These are phyloP conservation scores for Ericerus pela DNA, from an alignment of 1,140 invertebrate genomes.

Conservation along the genomic window DNA sequence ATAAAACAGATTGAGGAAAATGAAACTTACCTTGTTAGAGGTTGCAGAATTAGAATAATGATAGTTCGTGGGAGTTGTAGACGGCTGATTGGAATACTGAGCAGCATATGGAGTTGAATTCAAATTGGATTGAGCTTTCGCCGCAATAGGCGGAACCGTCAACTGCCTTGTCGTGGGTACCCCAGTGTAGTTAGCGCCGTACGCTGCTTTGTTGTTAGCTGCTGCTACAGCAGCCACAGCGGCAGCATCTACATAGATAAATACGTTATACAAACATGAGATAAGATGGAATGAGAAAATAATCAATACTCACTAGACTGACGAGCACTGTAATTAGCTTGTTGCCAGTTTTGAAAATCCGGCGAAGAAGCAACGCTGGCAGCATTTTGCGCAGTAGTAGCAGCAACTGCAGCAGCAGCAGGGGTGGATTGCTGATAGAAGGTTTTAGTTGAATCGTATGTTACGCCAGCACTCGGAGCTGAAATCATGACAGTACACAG, in stretches of 20 bases:
- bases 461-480: neutral
- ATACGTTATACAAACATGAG: neutral
- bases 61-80: neutral
- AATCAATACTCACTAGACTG: neutral
- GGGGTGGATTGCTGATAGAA: neutral
- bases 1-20: too few relatives aligned
- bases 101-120: slow-evolving; percentile 1
- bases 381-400: neutral
- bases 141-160: neutral
- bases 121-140: neutral
- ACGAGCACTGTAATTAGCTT: neutral
- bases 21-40: too few relatives aligned
- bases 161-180: neutral
- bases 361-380: neutral
- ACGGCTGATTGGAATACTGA: neutral
- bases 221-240: neutral
- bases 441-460: slow-evolving; percentile 2
- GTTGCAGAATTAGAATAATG: too few relatives aligned
- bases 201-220: neutral
- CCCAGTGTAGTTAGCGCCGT: neutral
- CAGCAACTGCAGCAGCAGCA: neutral
- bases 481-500: too few relatives aligned
- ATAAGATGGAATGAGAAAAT: neutral
- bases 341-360: slow-evolving; percentile 7
- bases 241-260: neutral